A percentile compares a stretch with the other conserved stretches of the same genome.
Evolutionary conservation across 37 sponge, comb jelly and placozoan genomes (phyloP).

Genomic region (Chondrilla cf. caribensis): DNA sequence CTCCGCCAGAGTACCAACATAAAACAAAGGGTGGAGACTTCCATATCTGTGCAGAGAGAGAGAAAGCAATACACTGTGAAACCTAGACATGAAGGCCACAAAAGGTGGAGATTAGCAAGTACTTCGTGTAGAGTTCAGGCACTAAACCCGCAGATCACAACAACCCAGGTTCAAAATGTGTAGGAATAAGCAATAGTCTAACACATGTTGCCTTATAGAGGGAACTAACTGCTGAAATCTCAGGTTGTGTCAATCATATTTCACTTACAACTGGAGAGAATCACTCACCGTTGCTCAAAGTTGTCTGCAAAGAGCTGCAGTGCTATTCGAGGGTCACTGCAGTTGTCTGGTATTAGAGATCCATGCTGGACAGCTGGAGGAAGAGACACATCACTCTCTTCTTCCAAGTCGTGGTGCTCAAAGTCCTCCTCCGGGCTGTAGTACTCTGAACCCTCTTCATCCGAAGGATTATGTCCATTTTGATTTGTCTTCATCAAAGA

Average conservation of each 20-base stretch:
- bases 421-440: slow-evolving; percentile 6
- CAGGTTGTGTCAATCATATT: no score
- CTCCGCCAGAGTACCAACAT: slow-evolving; percentile 70
- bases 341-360: slow-evolving; percentile 56
- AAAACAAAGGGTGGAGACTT: slow-evolving; percentile 73
- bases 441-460: slow-evolving; percentile 35
- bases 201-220: no score
- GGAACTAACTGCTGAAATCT: no score
- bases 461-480: not conserved
- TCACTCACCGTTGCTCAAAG: slow-evolving; percentile 46
- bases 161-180: no score
- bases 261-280: not conserved
- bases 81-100: no score
- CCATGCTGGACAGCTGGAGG: not conserved
- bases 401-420: slow-evolving; percentile 8
- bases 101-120: no score
- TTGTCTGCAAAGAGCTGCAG: slow-evolving; percentile 51
- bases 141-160: no score
- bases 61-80: no score
- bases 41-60: slow-evolving; percentile 61
- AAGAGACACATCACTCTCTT: not conserved
- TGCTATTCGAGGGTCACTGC: slow-evolving; percentile 55
- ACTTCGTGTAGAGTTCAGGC: no score
- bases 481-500: not conserved
- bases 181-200: no score